Conservation (phyloP, 1,140 invertebrate species). For the Batillaria attramentaria region DNA sequence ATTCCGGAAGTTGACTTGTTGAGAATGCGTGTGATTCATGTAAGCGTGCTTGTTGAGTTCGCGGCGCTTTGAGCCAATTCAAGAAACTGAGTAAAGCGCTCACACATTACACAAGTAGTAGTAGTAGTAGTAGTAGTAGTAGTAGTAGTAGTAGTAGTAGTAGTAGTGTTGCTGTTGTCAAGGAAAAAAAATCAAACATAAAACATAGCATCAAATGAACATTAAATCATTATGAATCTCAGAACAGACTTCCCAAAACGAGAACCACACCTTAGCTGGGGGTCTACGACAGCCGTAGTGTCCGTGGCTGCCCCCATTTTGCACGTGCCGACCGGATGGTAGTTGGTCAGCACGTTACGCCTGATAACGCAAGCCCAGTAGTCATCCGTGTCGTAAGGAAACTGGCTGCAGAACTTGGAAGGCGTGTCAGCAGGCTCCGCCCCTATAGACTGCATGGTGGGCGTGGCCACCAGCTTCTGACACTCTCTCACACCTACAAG, state of each 20-base stretch:
- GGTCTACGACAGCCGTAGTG: slow-evolving; percentile 88
- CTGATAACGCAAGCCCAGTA: slow-evolving; percentile 68
- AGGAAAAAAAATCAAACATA: background rate
- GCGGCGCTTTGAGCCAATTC: too few species aligned
- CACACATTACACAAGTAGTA: too few species aligned
- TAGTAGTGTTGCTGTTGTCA: background rate
- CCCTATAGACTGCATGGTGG: slow-evolving; percentile 33
- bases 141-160: background rate
- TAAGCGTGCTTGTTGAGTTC: too few species aligned
- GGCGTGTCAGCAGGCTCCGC: slow-evolving; percentile 28
- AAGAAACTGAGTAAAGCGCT: too few species aligned
- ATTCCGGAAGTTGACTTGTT: too few species aligned
- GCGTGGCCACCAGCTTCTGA: slow-evolving; percentile 18
- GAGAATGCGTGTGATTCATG: too few species aligned
- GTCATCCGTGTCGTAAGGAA: slow-evolving; percentile 52
- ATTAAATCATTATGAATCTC: background rate
- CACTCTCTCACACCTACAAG: slow-evolving; percentile 32
- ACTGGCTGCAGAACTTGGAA: slow-evolving; percentile 36
- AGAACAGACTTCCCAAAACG: background rate
- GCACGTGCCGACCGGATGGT: slow-evolving; percentile 90
- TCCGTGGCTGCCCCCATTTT: slow-evolving; percentile 94
- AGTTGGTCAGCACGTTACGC: slow-evolving; percentile 77
- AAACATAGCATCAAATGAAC: background rate
- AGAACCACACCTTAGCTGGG: slow-evolving; percentile 74
- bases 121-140: background rate